Evolutionary conservation across 1,140 invertebrate genomes (phyloP).

Genomic region (Propsilocerus akamusi): DNA sequence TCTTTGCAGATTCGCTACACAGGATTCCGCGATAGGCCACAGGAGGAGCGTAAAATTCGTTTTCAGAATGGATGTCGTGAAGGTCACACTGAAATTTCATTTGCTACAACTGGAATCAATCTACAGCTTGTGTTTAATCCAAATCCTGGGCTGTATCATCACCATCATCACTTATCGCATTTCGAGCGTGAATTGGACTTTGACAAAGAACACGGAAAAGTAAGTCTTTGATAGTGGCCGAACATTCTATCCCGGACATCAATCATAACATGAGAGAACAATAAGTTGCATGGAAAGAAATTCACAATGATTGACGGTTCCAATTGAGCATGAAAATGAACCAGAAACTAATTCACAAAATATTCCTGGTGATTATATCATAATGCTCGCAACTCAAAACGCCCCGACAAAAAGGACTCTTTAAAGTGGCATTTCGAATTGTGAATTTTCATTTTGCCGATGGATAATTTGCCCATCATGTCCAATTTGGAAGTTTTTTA

Average conservation of each 20-base stretch:
- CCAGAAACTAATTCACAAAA: too few species aligned
- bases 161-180: not conserved
- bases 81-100: conserved; percentile 87
- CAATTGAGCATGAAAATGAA: not conserved
- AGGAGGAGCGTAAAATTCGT: conserved; percentile 78
- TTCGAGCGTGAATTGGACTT: conserved; percentile 71
- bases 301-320: not conserved
- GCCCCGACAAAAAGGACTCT: too few species aligned
- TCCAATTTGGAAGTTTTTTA: too few species aligned
- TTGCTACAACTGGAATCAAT: conserved; percentile 85
- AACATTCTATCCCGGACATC: too few species aligned
- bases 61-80: conserved; percentile 87
- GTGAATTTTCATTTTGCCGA: too few species aligned
- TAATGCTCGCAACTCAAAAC: too few species aligned
- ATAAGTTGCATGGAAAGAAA: too few species aligned
- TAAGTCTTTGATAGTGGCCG: too few species aligned
- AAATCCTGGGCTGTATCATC: conserved; percentile 49
- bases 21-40: conserved; percentile 76
- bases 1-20: conserved; percentile 72
- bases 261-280: too few species aligned
- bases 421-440: too few species aligned
- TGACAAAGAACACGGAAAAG: conserved; percentile 91
- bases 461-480: too few species aligned
- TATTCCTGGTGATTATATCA: too few species aligned
- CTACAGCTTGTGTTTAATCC: conserved; percentile 67